Base-by-base conservation (phyloP, 2,113 vertebrate genomes). In the Isichthys henryi region DNA sequence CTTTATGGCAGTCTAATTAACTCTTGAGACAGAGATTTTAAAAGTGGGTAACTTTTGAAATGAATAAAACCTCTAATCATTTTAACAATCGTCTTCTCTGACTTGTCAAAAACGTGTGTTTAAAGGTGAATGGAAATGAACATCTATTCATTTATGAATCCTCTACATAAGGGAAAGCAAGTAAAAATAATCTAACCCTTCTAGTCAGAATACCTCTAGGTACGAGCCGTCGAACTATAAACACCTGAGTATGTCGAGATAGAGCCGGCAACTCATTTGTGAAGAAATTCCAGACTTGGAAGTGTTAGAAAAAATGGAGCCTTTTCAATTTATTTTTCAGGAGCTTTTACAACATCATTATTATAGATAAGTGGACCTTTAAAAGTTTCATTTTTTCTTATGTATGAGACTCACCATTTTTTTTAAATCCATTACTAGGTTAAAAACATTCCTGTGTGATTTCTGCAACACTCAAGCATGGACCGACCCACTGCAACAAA, bases 391-490 rank as follows among this genome's bases (percentile, higher is more conserved):
- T 19, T 46, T 46, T 48, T 84, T 48, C 19, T 3, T 45, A 43
- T 45, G 35, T 13, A 84, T 84, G 39, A 48, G 43, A 21, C 9
- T 48, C 45, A 84, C 45, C 9, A 10, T 48, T 39, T 80, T 48
- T 46, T 4, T 7, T 19, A 48, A 45, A 84, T 43, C 45, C 82
- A 84, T 84, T 84, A 84, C 39, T 45, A 84, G 21, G 82, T 84
- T 46, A 13, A n/a, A 84, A 48, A 84, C 45, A n/a, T 46, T 23
- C 45, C 82, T 84, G 45, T 21, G 45, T 46, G 82, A 84, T 48
- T 84, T 52, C 49, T 80, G 70, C 70, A 49, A 52, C 49, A 82
- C 88, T 83, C 74, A 89, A 89, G 70, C 50, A 82, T 70, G 66
- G 23, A 88, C 43, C n/a, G n/a, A 46, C 46, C 39, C 7, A n/a